These are phyloP conservation scores for Enteromius argenteus DNA, from an alignment of 2,797 vertebrate genomes.

Conservation along the genomic window DNA sequence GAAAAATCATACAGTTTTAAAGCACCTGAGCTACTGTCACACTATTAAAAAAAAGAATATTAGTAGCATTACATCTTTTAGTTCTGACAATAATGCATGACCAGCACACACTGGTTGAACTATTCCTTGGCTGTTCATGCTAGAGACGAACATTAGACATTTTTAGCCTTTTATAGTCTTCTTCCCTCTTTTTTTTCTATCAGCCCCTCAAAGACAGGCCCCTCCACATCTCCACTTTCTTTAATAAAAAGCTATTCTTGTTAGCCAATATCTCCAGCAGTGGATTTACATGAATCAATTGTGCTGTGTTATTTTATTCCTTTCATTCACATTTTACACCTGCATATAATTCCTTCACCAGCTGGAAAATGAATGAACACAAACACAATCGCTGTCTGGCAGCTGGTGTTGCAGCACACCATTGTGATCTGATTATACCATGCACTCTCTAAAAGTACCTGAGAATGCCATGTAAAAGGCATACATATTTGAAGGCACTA, in stretches of 20 bases:
- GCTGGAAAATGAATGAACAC: conserved; percentile 6
- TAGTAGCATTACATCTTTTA: background rate
- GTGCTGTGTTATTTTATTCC: conserved; percentile 21
- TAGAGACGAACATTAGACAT: background rate
- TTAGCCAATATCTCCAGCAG: conserved; percentile 23
- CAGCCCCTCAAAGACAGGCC: conserved; percentile 12
- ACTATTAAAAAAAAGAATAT: background rate
- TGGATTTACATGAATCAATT: conserved; percentile 45
- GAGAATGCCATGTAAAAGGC: background rate
- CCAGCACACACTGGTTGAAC: background rate
- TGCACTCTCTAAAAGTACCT: background rate
- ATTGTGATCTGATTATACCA: background rate
- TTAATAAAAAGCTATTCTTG: conserved; percentile 32
- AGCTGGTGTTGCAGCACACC: background rate
- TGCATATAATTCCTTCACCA: conserved; percentile 32
- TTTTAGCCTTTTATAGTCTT: background rate
- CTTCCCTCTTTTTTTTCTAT: background rate
- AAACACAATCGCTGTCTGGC: conserved; percentile 7
- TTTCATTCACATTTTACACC: conserved; percentile 44
- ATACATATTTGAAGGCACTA: background rate
- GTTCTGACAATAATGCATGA: background rate
- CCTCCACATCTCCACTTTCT: conserved; percentile 28
- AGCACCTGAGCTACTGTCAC: background rate
- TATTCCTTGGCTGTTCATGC: background rate
- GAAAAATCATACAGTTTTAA: background rate